Percentiles rank a stretch among this genome's conserved stretches.
phyloP scores from a whole-genome alignment of 2,797 vertebrate genomes.

The Pangasius mekongensis region DNA sequence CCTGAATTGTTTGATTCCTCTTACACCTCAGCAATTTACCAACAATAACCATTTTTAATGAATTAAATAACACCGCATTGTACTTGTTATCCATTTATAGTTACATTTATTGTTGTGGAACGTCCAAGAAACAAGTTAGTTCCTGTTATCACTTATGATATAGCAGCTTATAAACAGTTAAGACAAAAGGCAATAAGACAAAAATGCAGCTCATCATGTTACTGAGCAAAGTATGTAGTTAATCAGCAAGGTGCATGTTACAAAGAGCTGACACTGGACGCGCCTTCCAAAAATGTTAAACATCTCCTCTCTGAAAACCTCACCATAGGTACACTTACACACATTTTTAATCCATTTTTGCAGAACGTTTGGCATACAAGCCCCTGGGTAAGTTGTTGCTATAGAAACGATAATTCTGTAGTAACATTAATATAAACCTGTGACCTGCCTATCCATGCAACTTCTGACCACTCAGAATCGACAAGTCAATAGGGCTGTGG shows the following conservation, averaged over 20 bases:
- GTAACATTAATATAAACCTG: not conserved
- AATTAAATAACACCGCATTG: not conserved
- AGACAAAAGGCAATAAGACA: not conserved
- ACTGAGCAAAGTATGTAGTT: not conserved
- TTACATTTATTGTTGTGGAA: not conserved
- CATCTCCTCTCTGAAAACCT: not conserved
- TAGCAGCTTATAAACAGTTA: not conserved
- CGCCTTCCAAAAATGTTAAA: not conserved
- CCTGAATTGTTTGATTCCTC: not conserved
- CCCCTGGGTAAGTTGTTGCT: not conserved
- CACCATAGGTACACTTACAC: not conserved
- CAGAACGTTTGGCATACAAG: too few relatives aligned
- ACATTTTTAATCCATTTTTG: not conserved
- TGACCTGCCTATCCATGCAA: not conserved
- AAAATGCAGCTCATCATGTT: not conserved
- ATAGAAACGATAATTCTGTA: not conserved
- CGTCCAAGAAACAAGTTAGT: not conserved
- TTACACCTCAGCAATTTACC: not conserved
- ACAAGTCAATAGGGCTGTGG: not conserved
- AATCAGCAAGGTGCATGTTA: not conserved
- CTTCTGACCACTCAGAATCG: not conserved
- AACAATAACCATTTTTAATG: not conserved
- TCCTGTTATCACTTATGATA: not conserved
- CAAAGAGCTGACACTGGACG: not conserved
- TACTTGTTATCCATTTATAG: not conserved